Conservation (phyloP, 2,888 invertebrate species). For the Marasmarcha lunaedactyla region DNA sequence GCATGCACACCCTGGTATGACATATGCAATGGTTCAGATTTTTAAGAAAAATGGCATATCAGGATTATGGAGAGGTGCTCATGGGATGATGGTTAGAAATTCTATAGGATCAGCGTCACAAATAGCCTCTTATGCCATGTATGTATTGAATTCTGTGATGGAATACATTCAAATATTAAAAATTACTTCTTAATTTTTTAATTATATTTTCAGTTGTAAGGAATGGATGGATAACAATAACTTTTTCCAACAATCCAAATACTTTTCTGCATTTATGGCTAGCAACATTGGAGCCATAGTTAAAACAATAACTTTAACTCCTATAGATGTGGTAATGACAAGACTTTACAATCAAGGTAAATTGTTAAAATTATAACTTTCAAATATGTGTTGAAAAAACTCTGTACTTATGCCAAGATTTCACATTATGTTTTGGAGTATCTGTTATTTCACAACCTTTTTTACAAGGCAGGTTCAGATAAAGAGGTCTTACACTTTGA, state of each 20-base stretch:
- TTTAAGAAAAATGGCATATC: slow-evolving; percentile 67
- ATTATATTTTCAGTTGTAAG: slow-evolving; percentile 49
- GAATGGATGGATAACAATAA: slow-evolving; percentile 58
- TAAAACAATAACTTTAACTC: slow-evolving; percentile 84
- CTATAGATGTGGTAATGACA: slow-evolving; percentile 90
- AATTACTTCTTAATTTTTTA: neutral
- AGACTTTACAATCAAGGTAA: slow-evolving; percentile 89
- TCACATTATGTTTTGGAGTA: too few relatives aligned
- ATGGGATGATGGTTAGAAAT: slow-evolving; percentile 80
- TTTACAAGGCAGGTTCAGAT: too few relatives aligned
- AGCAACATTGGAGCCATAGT: slow-evolving; percentile 83
- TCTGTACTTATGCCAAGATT: too few relatives aligned
- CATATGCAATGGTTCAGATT: slow-evolving; percentile 73
- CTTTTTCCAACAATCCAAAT: slow-evolving; percentile 68
- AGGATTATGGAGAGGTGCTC: slow-evolving; percentile 79
- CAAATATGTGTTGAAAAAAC: too few relatives aligned
- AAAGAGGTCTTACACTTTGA: too few relatives aligned
- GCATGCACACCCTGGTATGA: slow-evolving; percentile 79
- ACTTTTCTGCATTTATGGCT: slow-evolving; percentile 78
- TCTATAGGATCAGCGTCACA: slow-evolving; percentile 88
- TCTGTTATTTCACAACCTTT: too few relatives aligned
- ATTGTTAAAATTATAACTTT: neutral
- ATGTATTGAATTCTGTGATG: too few relatives aligned
- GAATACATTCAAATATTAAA: slow-evolving; percentile 4
- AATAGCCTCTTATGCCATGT: slow-evolving; percentile 80